Base-by-base conservation (phyloP, 2,797 vertebrate species). In the Eospalax fontanierii region DNA sequence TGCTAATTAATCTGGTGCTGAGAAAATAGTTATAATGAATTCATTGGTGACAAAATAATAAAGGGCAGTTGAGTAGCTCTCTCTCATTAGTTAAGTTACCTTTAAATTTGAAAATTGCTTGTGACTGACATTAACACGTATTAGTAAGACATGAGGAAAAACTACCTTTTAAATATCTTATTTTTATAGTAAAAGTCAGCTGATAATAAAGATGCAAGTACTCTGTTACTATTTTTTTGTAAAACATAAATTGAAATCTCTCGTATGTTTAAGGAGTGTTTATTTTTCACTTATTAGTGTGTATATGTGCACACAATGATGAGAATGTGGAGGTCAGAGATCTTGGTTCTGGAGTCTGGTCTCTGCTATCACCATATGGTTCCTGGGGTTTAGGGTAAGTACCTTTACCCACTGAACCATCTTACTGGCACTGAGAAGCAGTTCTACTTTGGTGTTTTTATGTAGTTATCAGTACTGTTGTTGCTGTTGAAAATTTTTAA, bases 11-110 rank as follows among this genome's bases (percentile, higher is more conserved):
- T 30, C 28, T n/a, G 11, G 0, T 59, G 35, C 7, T 40, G 10
- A 59, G 68, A 2, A 57, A 28, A 6, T 57, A 0, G 0, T n/a
- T 21, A 0, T 6, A 21, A 2, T 46, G 11, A 78, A 78, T 4
- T 38, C 38, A 54, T 16, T 46, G 2, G 91, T 28, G 4, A 74
- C 38, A 57, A 90, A 1, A 65, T 10, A 26, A 90, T 14, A 18
- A 91, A 26, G 0, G n/a, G n/a, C n/a, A n/a, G n/a, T n/a, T n/a
- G n/a, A n/a, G n/a, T 40, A 7, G 1, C 21, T 86, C n/a, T 89
- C 26, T 63, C 35, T 91, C 59, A 81, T 40, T 63, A 81, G 35
- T 63, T 40, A 59, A 66, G 4, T 0, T 18, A 70, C 22, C 57
- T 88, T 40, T 46, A 59, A 21, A 26, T 65, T 73, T 83, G 65